These are phyloP conservation scores for Halocynthia aurantium DNA, from an alignment of 23 tunicate species.

Conservation along the genomic window DNA sequence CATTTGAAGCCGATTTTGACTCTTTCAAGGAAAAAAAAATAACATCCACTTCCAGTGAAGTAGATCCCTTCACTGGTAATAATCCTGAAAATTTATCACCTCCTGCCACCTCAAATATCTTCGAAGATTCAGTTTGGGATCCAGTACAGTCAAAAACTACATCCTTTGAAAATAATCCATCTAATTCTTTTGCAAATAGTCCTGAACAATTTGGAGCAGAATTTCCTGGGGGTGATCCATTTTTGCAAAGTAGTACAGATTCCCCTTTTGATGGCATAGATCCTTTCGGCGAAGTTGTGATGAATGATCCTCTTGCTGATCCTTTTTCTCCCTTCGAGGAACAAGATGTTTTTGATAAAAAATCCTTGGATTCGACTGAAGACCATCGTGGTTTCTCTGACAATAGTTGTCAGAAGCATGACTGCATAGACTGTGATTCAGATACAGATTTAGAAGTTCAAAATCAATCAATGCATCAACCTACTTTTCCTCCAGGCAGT, in stretches of 20 bases:
- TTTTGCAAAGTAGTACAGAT: background rate
- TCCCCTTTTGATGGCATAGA: conserved; percentile 16
- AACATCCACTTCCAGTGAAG: background rate
- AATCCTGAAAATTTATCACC: background rate
- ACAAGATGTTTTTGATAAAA: conserved; percentile 26
- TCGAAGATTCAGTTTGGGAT: background rate
- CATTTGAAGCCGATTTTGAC: conserved; percentile 6
- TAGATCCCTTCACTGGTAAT: conserved; percentile 11
- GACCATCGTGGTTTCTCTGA: too few relatives aligned
- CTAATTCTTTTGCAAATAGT: background rate
- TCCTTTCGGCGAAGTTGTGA: conserved; percentile 20
- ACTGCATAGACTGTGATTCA: background rate
- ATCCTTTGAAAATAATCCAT: background rate
- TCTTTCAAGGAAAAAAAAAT: background rate
- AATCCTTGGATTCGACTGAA: background rate
- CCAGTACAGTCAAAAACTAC: background rate
- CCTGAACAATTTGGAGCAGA: background rate
- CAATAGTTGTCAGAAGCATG: background rate
- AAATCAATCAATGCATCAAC: background rate
- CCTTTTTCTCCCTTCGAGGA: conserved; percentile 30
- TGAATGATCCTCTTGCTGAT: conserved; percentile 20
- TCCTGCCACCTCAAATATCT: background rate
- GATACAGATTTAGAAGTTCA: background rate
- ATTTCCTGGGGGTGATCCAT: conserved; percentile 3
- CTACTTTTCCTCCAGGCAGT: background rate